phyloP scores from a whole-genome alignment of 2,797 vertebrate genomes.

The Astyanax mexicanus region DNA sequence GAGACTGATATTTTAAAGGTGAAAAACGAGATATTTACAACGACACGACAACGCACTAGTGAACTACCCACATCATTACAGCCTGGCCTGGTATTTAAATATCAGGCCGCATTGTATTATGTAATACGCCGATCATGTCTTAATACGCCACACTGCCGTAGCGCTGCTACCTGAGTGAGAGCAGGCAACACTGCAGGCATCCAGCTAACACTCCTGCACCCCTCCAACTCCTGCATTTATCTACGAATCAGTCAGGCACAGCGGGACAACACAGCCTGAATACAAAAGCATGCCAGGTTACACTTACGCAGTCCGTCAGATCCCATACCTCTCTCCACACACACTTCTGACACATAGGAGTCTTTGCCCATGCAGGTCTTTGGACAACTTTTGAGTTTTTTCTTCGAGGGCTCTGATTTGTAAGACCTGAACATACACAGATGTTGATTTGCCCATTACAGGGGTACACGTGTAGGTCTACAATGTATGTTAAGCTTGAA shows the following conservation, averaged over 20 bases:
- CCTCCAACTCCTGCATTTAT: constrained; percentile 26
- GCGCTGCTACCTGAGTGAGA: constrained; percentile 3
- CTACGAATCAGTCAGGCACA: constrained; percentile 25
- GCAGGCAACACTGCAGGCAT: constrained; percentile 23
- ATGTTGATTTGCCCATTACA: too few species aligned
- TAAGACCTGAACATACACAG: too few species aligned
- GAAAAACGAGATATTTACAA: too few species aligned
- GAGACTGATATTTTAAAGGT: constrained; percentile 40
- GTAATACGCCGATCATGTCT: constrained; percentile 23
- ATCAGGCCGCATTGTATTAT: not conserved
- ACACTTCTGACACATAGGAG: not conserved
- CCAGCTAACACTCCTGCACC: not conserved
- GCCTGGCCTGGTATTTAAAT: not conserved
- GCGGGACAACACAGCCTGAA: constrained; percentile 32
- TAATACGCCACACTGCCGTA: not conserved
- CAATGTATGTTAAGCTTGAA: too few species aligned
- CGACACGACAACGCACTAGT: not conserved
- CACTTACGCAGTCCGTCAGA: constrained; percentile 4
- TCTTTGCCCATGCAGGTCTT: not conserved
- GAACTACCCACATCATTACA: not conserved
- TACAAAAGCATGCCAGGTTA: constrained; percentile 41
- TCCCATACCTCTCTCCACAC: constrained; percentile 13
- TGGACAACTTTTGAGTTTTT: not conserved
- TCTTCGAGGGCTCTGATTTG: not conserved
- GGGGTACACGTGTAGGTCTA: too few species aligned